Percentiles rank a stretch among this genome's conserved stretches.
Evolutionary conservation across 2,888 invertebrate species (phyloP).

Genomic region (Melikaiella ostensackeni): DNA sequence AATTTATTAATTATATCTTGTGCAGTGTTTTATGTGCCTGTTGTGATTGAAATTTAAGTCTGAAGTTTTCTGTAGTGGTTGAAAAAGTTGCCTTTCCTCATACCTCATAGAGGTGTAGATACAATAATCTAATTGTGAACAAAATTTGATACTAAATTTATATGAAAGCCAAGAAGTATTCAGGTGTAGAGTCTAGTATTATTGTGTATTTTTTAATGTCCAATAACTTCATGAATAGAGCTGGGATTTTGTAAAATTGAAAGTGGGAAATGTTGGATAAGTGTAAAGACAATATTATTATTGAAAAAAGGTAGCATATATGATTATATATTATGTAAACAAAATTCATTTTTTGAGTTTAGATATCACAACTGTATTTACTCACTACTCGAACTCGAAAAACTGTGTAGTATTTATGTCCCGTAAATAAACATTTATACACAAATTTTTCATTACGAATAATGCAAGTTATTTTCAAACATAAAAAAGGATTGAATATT

Average conservation of each 20-base stretch:
- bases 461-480: too few species aligned
- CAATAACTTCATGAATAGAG: background rate
- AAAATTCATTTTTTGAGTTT: too few species aligned
- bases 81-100: too few species aligned
- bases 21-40: constrained; percentile 28
- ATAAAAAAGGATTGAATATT: too few species aligned
- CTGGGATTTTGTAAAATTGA: constrained; percentile 1
- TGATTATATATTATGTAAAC: too few species aligned
- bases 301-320: too few species aligned
- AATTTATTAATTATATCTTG: background rate
- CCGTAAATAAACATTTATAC: background rate
- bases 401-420: background rate
- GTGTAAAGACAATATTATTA: too few species aligned
- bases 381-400: background rate
- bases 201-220: constrained; percentile 11
- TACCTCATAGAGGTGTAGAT: too few species aligned
- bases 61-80: background rate
- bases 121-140: too few species aligned
- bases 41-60: background rate
- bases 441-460: background rate
- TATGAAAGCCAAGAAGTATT: constrained; percentile 6
- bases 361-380: background rate
- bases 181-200: background rate
- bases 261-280: background rate
- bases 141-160: too few species aligned